Evolutionary conservation across 2,888 invertebrate genomes (phyloP).

Genomic region (Drosophila affinis): DNA sequence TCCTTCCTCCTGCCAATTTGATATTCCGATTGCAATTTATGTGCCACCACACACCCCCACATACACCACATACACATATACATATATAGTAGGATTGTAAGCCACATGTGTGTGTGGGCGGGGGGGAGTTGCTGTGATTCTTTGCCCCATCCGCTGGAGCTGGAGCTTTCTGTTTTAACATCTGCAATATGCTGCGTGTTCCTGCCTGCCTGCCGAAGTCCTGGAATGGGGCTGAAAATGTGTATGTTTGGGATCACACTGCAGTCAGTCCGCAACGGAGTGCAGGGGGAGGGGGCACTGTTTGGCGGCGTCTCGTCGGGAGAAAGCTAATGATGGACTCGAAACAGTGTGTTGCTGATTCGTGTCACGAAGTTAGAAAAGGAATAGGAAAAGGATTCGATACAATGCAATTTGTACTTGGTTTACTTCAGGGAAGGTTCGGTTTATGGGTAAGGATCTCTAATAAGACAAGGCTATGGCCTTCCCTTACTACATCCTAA

Average conservation of each 20-base stretch:
- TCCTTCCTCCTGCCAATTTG: constrained; percentile 68
- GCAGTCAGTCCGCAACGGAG: constrained; percentile 30
- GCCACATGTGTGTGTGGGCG: constrained; percentile 31
- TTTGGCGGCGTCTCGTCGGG: background rate
- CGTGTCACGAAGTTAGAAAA: background rate
- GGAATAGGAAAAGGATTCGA: too few relatives aligned
- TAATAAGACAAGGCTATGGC: too few relatives aligned
- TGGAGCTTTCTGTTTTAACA: constrained; percentile 66
- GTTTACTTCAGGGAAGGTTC: too few relatives aligned
- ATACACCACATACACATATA: constrained; percentile 23
- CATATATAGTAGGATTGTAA: constrained; percentile 13
- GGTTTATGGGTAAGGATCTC: too few relatives aligned
- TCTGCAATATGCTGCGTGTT: constrained; percentile 73
- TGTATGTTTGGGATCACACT: constrained; percentile 45
- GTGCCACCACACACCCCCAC: constrained; percentile 50
- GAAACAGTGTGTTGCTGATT: background rate
- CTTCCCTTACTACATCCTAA: too few relatives aligned
- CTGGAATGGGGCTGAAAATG: constrained; percentile 38
- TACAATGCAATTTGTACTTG: too few relatives aligned
- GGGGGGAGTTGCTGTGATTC: constrained; percentile 62
- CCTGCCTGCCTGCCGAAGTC: constrained; percentile 35
- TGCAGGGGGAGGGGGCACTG: background rate
- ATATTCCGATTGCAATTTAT: constrained; percentile 78
- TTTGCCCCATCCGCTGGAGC: constrained; percentile 34
- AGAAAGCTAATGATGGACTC: background rate